Conservation (phyloP, 92 coral and sea anemone species). For the Phenganax stokvisi region DNA sequence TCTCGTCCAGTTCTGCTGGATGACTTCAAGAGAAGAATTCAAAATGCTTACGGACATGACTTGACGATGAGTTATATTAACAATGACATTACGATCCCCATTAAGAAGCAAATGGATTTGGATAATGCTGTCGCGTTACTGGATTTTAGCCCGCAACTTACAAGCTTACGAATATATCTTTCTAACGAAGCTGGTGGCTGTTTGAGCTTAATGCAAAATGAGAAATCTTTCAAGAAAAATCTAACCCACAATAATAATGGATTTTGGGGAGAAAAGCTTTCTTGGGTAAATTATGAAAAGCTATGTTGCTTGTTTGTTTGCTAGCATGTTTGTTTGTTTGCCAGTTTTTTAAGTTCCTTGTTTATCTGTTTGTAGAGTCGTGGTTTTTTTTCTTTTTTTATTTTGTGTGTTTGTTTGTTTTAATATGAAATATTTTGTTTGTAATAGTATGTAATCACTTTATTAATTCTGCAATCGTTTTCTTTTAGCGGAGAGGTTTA, state of each 20-base stretch:
- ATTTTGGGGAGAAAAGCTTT: conserved; percentile 27
- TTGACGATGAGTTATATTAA: conserved; percentile 89
- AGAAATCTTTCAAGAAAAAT: conserved; percentile 13
- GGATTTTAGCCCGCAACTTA: conserved; percentile 86
- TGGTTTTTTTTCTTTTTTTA: no score
- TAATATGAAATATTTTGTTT: no score
- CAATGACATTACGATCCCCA: conserved; percentile 88
- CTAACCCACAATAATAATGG: conserved; percentile 10
- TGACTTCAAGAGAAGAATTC: conserved; percentile 68
- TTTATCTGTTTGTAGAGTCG: no score
- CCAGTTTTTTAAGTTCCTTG: no score
- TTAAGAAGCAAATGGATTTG: conserved; percentile 81
- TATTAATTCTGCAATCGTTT: background rate
- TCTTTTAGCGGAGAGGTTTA: conserved; percentile 20
- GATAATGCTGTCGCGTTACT: conserved; percentile 92
- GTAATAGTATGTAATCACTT: no score
- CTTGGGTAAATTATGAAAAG: conserved; percentile 24
- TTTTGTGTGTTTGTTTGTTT: no score
- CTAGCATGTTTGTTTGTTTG: background rate
- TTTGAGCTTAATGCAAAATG: background rate
- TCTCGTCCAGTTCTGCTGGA: conserved; percentile 80
- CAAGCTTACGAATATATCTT: conserved; percentile 77
- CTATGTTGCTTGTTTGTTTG: background rate
- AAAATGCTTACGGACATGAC: conserved; percentile 93
- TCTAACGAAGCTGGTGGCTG: conserved; percentile 43